Evolutionary conservation across 1,140 invertebrate species (phyloP).

Genomic region (Apis florea): DNA sequence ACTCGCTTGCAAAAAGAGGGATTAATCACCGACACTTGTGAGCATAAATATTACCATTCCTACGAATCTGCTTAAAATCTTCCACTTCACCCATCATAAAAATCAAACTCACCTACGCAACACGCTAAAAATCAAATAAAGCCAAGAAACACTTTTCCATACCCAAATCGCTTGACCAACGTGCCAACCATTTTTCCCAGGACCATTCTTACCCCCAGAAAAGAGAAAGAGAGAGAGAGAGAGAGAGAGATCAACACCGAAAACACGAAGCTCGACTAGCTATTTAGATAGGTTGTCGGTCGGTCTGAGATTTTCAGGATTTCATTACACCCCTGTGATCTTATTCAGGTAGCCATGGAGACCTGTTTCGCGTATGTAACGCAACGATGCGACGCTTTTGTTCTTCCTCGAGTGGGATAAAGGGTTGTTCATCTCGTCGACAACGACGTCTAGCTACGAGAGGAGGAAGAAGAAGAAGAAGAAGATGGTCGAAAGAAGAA

Average conservation of each 20-base stretch:
- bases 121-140: not conserved
- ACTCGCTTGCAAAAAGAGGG: too few relatives aligned
- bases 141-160: too few relatives aligned
- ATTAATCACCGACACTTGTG: too few relatives aligned
- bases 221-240: too few relatives aligned
- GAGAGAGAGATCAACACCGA: not conserved
- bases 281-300: constrained; percentile 39
- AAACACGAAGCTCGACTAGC: constrained; percentile 2
- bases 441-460: constrained; percentile 3
- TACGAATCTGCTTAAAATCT: too few relatives aligned
- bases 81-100: not conserved
- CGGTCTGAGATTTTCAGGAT: constrained; percentile 54
- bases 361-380: constrained; percentile 2
- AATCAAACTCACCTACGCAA: not conserved
- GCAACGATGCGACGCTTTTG: constrained; percentile 7
- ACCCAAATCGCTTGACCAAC: not conserved
- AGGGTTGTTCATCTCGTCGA: constrained; percentile 39
- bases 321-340: constrained; percentile 57
- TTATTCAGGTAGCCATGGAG: constrained; percentile 57
- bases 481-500: constrained; percentile 28
- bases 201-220: not conserved
- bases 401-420: constrained; percentile 52
- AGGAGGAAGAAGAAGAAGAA: not conserved
- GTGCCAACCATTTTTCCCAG: not conserved
- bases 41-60: too few relatives aligned